Base-by-base conservation (phyloP, 1,140 invertebrate genomes). In the Drosophila simulans region DNA sequence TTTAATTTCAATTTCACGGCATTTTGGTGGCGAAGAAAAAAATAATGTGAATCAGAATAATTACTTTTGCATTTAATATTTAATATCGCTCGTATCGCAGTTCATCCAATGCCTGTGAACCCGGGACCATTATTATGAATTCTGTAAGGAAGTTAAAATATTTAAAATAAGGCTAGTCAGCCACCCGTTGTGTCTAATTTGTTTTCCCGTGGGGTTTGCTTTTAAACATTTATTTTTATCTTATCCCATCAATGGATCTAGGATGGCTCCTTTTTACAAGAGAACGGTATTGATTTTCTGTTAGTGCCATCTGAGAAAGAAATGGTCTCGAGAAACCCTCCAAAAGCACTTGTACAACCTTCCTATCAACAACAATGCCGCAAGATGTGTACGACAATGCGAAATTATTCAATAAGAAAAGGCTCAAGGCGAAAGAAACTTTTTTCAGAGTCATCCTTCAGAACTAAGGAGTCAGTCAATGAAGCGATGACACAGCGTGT, bases 401-500 rank as follows among this genome's bases (percentile, higher is more conserved):
- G 17, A 56, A 55, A 60, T 74, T 62, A 35, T 74, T 73, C n/a
- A 57, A 60, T 35, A 40, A 40, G 25, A 8, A 31, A 49, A 31
- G 25, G 48, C 48, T 31, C 48, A 52, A 35, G 15, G 31, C 15
- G 5, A 17, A 51, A 25, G 5, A 51, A 58, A 58, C 42, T 58
- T 58, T 57, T 25, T 17, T 46, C 17, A 35, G 8, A 58, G 56
- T 58, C 56, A 46, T 35, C 13, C 12, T 25, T 8, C 4, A 52
- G 31, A 12, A 15, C 39, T 27, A 45, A 72, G 27, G 62, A 70
- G 52, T 52, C 70, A 66, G 80, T 78, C 80, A 70, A 78, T 78
- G 74, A 78, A 66, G 76, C 76, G 72, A 82, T 84, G 81, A 84
- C 81, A 54, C 76, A 84, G 81, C 81, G 76, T 84, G 80, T 84